These are phyloP conservation scores for Benthosema pterotum DNA, from an alignment of 2,797 vertebrate genomes.

Conservation along the genomic window DNA sequence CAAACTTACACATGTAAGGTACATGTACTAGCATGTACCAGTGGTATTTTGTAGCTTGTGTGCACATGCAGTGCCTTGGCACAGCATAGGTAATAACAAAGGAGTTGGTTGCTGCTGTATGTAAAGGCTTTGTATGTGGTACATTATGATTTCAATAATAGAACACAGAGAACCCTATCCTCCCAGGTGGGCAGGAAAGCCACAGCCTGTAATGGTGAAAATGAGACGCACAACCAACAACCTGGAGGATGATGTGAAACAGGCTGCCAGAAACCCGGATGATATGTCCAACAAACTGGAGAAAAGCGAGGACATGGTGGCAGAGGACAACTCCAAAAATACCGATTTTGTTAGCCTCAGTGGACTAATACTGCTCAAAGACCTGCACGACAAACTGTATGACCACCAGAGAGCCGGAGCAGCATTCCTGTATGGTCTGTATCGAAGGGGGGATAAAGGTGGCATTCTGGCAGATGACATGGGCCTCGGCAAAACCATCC, in stretches of 20 bases:
- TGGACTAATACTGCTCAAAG: slow-evolving; percentile 85
- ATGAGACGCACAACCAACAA: neutral
- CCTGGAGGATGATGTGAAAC: slow-evolving; percentile 77
- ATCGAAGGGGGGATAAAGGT: slow-evolving; percentile 80
- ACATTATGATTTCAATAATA: too few species aligned
- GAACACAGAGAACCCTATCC: too few species aligned
- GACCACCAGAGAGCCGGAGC: slow-evolving; percentile 89
- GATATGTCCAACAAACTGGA: slow-evolving; percentile 80
- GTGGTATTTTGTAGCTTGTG: too few species aligned
- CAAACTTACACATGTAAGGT: too few species aligned
- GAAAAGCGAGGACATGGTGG: slow-evolving; percentile 79
- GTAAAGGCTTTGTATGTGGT: too few species aligned
- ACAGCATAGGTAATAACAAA: too few species aligned
- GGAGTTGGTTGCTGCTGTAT: too few species aligned
- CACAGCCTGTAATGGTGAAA: neutral
- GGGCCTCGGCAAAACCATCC: slow-evolving; percentile 95
- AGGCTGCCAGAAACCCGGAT: slow-evolving; percentile 74
- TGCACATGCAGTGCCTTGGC: too few species aligned
- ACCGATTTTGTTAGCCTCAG: slow-evolving; percentile 63
- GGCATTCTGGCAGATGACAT: slow-evolving; percentile 96
- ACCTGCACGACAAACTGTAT: slow-evolving; percentile 87
- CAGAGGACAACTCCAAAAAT: slow-evolving; percentile 61
- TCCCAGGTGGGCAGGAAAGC: too few species aligned
- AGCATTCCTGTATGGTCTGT: slow-evolving; percentile 87
- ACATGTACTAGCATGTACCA: too few species aligned